Conservation (phyloP, 2,797 vertebrate genomes). For the Monodelphis domestica region DNA sequence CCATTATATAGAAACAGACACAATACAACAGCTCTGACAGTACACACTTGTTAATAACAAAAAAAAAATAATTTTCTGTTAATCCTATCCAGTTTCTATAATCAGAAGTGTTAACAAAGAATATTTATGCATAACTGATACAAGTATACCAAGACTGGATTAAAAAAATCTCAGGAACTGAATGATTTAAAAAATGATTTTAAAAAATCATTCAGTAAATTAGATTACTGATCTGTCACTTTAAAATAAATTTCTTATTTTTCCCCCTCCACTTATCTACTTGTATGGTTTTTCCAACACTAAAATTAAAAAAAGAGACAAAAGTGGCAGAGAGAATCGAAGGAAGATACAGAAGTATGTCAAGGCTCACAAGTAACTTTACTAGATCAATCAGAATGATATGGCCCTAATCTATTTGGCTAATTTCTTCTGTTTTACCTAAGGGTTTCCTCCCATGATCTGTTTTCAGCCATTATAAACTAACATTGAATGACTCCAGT, state of each 20-base stretch:
- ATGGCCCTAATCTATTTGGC: no score
- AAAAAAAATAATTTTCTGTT: background rate
- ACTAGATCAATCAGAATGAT: background rate
- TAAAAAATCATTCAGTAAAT: background rate
- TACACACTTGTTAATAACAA: background rate
- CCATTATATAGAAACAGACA: background rate
- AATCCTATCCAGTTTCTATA: slow-evolving; percentile 14
- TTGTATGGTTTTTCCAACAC: background rate
- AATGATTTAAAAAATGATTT: background rate
- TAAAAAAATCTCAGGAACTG: background rate
- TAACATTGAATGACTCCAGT: background rate
- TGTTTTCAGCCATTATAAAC: background rate
- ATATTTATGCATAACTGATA: background rate
- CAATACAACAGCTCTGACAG: background rate
- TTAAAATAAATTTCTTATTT: background rate
- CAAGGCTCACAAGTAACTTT: background rate
- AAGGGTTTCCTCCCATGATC: background rate
- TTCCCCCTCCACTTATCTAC: background rate
- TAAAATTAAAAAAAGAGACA: background rate
- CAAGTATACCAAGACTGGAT: background rate
- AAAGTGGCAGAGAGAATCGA: background rate
- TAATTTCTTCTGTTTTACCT: background rate
- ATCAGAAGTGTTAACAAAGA: slow-evolving; percentile 18
- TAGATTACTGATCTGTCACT: background rate
- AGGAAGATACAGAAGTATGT: background rate